A percentile compares a stretch with the other conserved stretches of the same genome.
phyloP scores from a whole-genome alignment of 2,113 vertebrate species.

The Spilogale gracilis region DNA sequence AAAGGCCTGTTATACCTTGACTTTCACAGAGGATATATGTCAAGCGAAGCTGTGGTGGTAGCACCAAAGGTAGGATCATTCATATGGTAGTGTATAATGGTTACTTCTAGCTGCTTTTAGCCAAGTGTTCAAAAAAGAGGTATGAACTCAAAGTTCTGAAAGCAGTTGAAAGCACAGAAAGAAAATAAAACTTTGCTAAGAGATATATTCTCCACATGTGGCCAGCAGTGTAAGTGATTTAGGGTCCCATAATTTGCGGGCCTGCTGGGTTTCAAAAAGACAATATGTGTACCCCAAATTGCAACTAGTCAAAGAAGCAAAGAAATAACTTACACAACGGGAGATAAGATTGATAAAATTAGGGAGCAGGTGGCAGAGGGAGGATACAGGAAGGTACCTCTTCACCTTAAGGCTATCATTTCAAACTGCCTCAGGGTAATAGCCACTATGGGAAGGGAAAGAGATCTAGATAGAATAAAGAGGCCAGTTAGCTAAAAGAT shows the following conservation, averaged over 20 bases:
- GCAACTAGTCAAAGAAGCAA: conserved; percentile 49
- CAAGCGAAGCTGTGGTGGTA: not conserved
- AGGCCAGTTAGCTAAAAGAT: not conserved
- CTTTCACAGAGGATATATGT: not conserved
- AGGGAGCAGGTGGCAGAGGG: conserved; percentile 15
- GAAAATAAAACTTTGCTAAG: conserved; percentile 57
- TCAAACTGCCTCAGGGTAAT: conserved; percentile 4
- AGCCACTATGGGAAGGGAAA: not conserved
- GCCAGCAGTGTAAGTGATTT: conserved; percentile 75
- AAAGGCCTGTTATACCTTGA: not conserved
- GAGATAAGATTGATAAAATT: conserved; percentile 67
- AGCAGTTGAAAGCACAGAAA: not conserved
- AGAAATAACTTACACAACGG: conserved; percentile 53
- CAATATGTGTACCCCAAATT: conserved; percentile 66
- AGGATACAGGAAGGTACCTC: not conserved
- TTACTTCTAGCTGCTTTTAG: not conserved
- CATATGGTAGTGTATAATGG: not conserved
- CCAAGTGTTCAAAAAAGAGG: conserved; percentile 38
- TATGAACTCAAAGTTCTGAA: conserved; percentile 59
- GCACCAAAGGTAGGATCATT: not conserved
- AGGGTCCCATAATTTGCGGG: conserved; percentile 65
- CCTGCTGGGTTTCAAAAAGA: conserved; percentile 78
- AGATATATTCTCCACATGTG: conserved; percentile 56
- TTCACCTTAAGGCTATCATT: conserved; percentile 67
- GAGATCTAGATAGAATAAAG: not conserved